Conservation (phyloP, 2,797 vertebrate genomes). For the Arrhamphus sclerolepis region DNA sequence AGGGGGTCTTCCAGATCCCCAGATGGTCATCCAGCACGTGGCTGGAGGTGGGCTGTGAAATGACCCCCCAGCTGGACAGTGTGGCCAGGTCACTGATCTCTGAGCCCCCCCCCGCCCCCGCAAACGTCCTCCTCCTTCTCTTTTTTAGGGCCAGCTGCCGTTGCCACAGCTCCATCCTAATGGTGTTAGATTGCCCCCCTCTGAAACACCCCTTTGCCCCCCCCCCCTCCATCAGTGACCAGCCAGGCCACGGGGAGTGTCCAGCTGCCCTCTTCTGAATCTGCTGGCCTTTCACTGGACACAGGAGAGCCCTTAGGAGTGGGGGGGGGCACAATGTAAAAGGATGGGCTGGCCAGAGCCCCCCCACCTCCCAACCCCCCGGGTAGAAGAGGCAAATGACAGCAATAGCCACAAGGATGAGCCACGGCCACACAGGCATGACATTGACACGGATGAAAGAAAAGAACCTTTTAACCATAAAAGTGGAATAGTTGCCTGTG, state of each 20-base stretch:
- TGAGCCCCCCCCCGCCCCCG: constrained; percentile 57
- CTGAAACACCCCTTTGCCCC: constrained; percentile 12
- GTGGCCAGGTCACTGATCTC: constrained; percentile 86
- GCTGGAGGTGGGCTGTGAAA: constrained; percentile 78
- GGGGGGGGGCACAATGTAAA: constrained; percentile 45
- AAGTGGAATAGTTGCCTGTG: constrained; percentile 75
- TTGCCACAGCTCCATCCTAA: constrained; percentile 69
- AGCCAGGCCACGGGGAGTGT: constrained; percentile 69
- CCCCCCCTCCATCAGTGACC: constrained; percentile 51
- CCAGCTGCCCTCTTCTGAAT: constrained; percentile 78
- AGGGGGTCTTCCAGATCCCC: constrained; percentile 57
- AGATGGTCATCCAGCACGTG: constrained; percentile 85
- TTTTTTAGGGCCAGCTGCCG: constrained; percentile 81
- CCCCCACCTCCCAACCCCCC: constrained; percentile 24
- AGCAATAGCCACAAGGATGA: constrained; percentile 65
- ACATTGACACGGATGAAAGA: constrained; percentile 72
- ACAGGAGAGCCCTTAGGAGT: constrained; percentile 63
- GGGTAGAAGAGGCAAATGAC: constrained; percentile 54
- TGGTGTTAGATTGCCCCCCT: constrained; percentile 57
- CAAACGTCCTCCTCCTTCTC: constrained; percentile 9
- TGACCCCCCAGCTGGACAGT: constrained; percentile 85
- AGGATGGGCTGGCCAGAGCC: constrained; percentile 47
- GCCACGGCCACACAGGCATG: constrained; percentile 65
- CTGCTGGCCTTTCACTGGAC: constrained; percentile 81
- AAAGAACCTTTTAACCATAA: constrained; percentile 76